Conservation (phyloP, 2,888 invertebrate species). For the Agrochola lychnidis region DNA sequence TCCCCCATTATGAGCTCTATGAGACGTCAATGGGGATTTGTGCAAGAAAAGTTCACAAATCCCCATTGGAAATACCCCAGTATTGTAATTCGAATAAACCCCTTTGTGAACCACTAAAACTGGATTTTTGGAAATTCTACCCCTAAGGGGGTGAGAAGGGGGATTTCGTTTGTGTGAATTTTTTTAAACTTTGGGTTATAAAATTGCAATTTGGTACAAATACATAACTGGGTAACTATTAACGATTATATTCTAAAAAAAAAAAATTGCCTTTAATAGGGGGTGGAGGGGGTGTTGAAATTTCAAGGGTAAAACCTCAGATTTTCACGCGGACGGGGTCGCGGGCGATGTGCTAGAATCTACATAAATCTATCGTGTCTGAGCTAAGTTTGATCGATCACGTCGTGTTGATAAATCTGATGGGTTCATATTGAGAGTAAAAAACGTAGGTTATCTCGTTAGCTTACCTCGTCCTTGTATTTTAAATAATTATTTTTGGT, state of each 20-base stretch:
- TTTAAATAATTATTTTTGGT: conserved; percentile 30
- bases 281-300: not conserved
- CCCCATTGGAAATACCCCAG: no score
- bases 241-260: not conserved
- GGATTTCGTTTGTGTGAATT: not conserved
- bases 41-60: no score
- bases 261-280: not conserved
- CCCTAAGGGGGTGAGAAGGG: not conserved
- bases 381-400: conserved; percentile 62
- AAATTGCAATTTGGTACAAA: not conserved
- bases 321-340: not conserved
- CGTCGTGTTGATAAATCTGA: conserved; percentile 46
- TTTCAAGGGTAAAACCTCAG: not conserved
- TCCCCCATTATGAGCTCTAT: not conserved
- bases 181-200: not conserved
- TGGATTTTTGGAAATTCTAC: not conserved
- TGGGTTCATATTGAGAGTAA: conserved; percentile 37
- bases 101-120: not conserved
- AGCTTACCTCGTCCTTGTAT: conserved; percentile 32
- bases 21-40: not conserved
- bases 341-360: not conserved
- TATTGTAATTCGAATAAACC: not conserved
- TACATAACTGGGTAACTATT: not conserved
- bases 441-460: conserved; percentile 42
- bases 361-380: conserved; percentile 18